Evolutionary conservation across 2,113 vertebrate genomes (phyloP), one percentile per base, ranked within the genome.

Genomic region (Ascaphus truei): DNA sequence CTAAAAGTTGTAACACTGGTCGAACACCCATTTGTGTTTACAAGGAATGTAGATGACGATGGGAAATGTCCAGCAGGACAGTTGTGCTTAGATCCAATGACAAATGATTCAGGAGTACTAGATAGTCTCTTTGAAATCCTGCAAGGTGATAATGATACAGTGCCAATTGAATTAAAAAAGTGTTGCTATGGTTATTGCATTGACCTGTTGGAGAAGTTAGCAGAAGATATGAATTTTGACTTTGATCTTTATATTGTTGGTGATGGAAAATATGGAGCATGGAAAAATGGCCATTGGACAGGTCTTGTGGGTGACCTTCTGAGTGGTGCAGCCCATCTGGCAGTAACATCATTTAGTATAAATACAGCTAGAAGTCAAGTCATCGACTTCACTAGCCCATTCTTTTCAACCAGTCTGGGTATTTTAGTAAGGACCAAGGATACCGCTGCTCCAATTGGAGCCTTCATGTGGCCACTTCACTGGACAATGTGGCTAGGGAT

Each of bases 1-100:
- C 81, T 98, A n/a, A 90, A 91, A 45, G 96, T 98, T 53, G 96
- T 98, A 53, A 98, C 96, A 0, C 84, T 98, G 51, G 93, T 97
- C 47, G 95, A 98, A 43, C 96, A 95, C 57, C 96, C 96, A 0
- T 98, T 98, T 52, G 96, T 98, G 53, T 92, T 91, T 64, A 96
- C 97, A 0, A 88, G 94, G 25, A 90, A 94, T 55, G 96, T 96
- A 23, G 97, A 98, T 15, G 92, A 93, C 15, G 96, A 98, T 68
- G 97, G 97, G 7, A 77, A 89, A 55, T 99, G 96, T 71, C 93
- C 94, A 12, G 95, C 96, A 7, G 97, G 96, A 15, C 96, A 96
- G 66, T 85, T 96, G 63, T 99, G 96, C 82, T 79, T 99, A 64
- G 91, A 99, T 75, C 95, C 96, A 0, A 85, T 86, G 84, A 96